phyloP scores from a whole-genome alignment of 2,888 invertebrate genomes.

The Rhamnusium bicolor region DNA sequence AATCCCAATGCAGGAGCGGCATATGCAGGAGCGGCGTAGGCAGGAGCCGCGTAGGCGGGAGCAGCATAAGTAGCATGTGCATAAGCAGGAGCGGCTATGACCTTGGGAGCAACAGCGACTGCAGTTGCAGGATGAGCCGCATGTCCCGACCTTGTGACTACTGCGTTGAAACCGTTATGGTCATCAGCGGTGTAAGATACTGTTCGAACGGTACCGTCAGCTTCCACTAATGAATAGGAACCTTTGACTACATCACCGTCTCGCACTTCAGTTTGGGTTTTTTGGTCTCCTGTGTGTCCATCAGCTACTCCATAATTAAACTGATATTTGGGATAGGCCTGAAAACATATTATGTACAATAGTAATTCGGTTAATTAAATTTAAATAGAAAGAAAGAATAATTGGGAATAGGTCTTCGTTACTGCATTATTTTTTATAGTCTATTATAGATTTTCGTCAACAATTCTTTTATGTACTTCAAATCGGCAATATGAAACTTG shows the following conservation, averaged over 20 bases:
- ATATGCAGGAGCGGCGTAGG: constrained; percentile 41
- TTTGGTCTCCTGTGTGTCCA: constrained; percentile 75
- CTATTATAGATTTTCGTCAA: too few relatives aligned
- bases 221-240: constrained; percentile 74
- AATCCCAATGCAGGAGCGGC: constrained; percentile 41
- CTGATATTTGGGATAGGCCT: constrained; percentile 75
- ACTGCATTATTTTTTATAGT: too few relatives aligned
- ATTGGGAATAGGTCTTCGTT: too few relatives aligned
- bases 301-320: constrained; percentile 76
- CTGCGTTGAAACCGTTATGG: constrained; percentile 72
- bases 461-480: too few relatives aligned
- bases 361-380: too few relatives aligned
- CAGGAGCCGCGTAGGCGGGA: constrained; percentile 46
- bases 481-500: too few relatives aligned
- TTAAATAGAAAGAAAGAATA: too few relatives aligned
- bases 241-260: constrained; percentile 76
- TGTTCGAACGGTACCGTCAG: constrained; percentile 74
- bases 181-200: constrained; percentile 76
- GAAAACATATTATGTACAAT: constrained; percentile 35
- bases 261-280: constrained; percentile 73
- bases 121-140: constrained; percentile 73
- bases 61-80: constrained; percentile 50
- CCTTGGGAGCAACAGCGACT: constrained; percentile 61
- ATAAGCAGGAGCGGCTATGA: constrained; percentile 60
- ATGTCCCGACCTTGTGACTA: constrained; percentile 72